Conservation (phyloP, 2,113 vertebrate species). For the Cygnus atratus region DNA sequence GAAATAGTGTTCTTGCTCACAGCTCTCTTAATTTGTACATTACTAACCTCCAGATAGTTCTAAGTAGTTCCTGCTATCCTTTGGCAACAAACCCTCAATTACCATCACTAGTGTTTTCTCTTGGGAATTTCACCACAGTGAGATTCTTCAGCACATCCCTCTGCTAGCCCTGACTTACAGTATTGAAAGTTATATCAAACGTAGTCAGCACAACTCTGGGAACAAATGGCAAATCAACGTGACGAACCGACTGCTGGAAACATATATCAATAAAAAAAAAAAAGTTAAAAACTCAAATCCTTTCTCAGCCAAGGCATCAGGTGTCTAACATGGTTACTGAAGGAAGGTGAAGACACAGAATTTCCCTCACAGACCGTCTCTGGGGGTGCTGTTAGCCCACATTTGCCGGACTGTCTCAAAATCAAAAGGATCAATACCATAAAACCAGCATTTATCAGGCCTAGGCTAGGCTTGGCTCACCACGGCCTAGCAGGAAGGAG, state of each 20-base stretch:
- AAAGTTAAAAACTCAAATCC: neutral
- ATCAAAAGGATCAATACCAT: neutral
- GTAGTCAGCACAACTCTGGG: neutral
- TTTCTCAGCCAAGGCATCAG: neutral
- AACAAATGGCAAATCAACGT: neutral
- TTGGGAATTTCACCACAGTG: neutral
- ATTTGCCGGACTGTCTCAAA: neutral
- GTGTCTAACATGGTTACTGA: neutral
- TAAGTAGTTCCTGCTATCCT: neutral
- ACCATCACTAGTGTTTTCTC: neutral
- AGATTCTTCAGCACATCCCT: neutral
- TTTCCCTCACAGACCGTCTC: neutral
- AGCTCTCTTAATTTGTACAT: neutral
- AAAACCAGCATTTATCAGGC: neutral
- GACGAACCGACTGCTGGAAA: neutral
- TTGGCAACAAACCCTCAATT: neutral
- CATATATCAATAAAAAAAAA: neutral
- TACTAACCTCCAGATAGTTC: neutral
- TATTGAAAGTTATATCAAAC: neutral
- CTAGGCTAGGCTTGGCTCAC: neutral
- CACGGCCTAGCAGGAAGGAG: neutral
- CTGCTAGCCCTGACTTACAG: neutral
- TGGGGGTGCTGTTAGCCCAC: neutral
- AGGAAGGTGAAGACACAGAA: neutral
- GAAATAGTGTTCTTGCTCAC: slow-evolving; percentile 40